A percentile compares a stretch with the other conserved stretches of the same genome.
These are phyloP conservation scores for Neotoma lepida DNA, from an alignment of 2,113 vertebrate genomes.

Conservation along the genomic window DNA sequence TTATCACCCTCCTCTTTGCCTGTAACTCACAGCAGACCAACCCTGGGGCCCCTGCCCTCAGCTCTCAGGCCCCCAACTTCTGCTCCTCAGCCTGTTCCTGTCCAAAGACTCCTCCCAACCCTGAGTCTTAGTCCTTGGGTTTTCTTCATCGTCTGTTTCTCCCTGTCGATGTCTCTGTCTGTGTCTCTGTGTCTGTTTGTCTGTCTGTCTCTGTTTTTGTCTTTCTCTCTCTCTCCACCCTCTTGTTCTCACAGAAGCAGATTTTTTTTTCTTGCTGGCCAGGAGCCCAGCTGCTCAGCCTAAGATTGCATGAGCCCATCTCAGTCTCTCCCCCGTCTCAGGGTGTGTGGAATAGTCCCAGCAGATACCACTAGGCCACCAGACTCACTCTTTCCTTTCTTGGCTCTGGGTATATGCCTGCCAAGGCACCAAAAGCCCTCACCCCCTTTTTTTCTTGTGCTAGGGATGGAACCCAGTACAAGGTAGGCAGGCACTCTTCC, in stretches of 20 bases:
- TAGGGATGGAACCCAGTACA: not conserved
- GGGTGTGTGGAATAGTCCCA: not conserved
- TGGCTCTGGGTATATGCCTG: not conserved
- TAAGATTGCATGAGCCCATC: not conserved
- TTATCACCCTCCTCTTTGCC: not conserved
- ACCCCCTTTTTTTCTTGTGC: too few relatives aligned
- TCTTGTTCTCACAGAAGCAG: conserved; percentile 29
- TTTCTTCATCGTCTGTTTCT: not conserved
- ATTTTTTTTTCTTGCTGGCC: not conserved
- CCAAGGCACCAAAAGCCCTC: not conserved
- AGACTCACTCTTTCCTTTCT: not conserved
- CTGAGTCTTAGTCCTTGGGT: not conserved
- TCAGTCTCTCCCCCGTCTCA: not conserved
- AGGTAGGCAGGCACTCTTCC: not conserved
- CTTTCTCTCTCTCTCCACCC: not conserved
- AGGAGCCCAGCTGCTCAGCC: not conserved
- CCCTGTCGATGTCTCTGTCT: not conserved
- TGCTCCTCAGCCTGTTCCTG: not conserved
- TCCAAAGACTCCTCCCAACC: not conserved
- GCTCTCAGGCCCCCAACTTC: not conserved
- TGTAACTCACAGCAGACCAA: not conserved
- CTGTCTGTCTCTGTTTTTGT: not conserved
- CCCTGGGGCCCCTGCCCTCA: too few relatives aligned
- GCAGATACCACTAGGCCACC: rapidly evolving
- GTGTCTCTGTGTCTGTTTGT: not conserved